Evolutionary conservation across 1,140 invertebrate species (phyloP).

Genomic region (Listronotus oregonensis): DNA sequence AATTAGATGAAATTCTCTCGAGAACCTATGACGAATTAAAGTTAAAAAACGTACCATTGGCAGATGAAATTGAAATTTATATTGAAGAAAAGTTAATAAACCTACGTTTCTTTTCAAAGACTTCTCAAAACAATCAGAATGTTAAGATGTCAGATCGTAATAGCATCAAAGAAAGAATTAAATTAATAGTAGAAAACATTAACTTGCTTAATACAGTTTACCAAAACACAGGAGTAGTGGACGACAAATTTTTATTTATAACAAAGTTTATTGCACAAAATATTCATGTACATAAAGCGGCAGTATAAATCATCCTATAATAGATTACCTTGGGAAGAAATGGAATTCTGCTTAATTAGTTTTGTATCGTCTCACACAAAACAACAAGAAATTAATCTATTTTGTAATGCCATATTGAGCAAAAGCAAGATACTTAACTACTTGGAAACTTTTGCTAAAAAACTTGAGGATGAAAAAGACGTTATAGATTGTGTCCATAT

Average conservation of each 20-base stretch:
- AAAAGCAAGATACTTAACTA: slow-evolving; percentile 23
- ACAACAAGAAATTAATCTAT: slow-evolving; percentile 33
- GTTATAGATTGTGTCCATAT: neutral
- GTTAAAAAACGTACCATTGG: neutral
- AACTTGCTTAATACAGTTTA: neutral
- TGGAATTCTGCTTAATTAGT: neutral
- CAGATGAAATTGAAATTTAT: slow-evolving; percentile 2
- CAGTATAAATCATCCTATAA: neutral
- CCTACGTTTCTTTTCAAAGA: neutral
- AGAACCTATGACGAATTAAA: too few species aligned
- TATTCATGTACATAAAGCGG: neutral
- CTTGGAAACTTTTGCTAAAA: slow-evolving; percentile 23
- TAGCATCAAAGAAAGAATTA: neutral
- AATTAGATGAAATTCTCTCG: too few species aligned
- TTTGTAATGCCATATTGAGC: slow-evolving; percentile 25
- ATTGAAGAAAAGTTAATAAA: slow-evolving; percentile 6
- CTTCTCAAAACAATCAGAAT: neutral
- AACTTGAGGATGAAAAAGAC: slow-evolving; percentile 13
- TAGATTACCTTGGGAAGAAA: slow-evolving; percentile 32
- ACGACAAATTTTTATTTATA: neutral
- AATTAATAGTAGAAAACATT: neutral
- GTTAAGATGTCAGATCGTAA: neutral
- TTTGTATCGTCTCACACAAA: slow-evolving; percentile 16
- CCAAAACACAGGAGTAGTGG: neutral
- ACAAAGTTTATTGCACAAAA: neutral